Conservation (phyloP, 2,113 vertebrate species). For the Lepus americanus region DNA sequence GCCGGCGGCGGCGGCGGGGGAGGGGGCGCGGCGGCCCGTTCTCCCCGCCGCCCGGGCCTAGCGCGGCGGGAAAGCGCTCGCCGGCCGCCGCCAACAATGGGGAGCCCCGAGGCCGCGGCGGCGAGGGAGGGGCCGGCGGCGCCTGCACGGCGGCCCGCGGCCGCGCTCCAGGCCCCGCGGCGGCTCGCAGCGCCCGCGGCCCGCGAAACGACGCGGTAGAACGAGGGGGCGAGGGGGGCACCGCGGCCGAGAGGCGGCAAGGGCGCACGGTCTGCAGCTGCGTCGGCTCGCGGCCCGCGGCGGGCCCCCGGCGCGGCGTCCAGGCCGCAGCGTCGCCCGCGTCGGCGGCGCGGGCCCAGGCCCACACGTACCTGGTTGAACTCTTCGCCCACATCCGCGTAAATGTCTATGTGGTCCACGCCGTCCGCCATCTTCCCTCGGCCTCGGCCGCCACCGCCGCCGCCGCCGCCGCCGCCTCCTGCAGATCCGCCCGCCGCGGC, state of each 20-base stretch:
- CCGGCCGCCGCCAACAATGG: conserved; percentile 71
- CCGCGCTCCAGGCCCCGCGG: conserved; percentile 41
- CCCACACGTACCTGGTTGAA: conserved; percentile 93
- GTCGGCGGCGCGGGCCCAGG: neutral
- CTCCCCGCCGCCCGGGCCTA: conserved; percentile 70
- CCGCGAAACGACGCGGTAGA: conserved; percentile 64
- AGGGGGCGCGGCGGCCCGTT: conserved; percentile 52
- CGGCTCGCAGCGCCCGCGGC: neutral
- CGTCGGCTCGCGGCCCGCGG: conserved; percentile 49
- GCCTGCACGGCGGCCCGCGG: conserved; percentile 6
- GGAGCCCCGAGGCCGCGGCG: conserved; percentile 10
- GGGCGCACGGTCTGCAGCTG: conserved; percentile 65
- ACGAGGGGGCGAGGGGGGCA: conserved; percentile 25
- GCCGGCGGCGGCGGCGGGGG: conserved; percentile 6
- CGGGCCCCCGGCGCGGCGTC: neutral
- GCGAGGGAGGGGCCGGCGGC: conserved; percentile 21
- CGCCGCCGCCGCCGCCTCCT: conserved; percentile 70
- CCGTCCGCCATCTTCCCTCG: conserved; percentile 97
- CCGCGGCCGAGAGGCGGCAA: conserved; percentile 72
- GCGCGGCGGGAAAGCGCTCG: conserved; percentile 73
- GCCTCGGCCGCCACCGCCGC: conserved; percentile 81
- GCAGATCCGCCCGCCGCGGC: conserved; percentile 80
- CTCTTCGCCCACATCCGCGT: conserved; percentile 98
- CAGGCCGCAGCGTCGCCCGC: conserved; percentile 24
- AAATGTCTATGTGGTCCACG: conserved; percentile 98